Evolutionary conservation across 2,888 invertebrate species (phyloP), one percentile per base, ranked within the genome.

Genomic region (Aelia acuminata): DNA sequence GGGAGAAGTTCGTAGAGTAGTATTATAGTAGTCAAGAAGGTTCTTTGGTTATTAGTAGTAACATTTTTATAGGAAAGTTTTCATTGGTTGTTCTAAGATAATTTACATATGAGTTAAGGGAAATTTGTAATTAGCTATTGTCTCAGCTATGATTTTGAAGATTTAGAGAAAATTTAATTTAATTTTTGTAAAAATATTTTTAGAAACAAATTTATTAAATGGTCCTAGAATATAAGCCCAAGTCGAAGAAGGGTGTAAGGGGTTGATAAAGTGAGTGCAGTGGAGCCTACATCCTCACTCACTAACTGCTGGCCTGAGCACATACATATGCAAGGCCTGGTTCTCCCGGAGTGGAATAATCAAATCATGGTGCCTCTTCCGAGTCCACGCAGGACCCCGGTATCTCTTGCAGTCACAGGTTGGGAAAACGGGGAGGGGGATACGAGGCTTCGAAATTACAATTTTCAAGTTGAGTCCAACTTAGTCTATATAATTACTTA

Each of bases 281-380:
- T 70, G 20, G 63, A 35, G 63, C 63, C 35, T 20, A 18, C 35
- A 35, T 70, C 63, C 63, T 70, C 20, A 31, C 63, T 70, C 20
- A 31, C 63, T 70, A 70, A 70, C 63, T 70, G 63, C 63, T 70
- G 35, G 18, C 63, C 63, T 35, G 5, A 70, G 20, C 63, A 70
- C 63, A 70, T 70, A 35, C 63, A 70, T 70, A 70, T 70, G 63
- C 63, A 70, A 70, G 20, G 63, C 18, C 63, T 70, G 35, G 18
- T 70, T 70, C 63, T 70, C 63, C 20, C 63, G 35, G 63, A 70
- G 63, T 35, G 63, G 63, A 70, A 70, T 70, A 70, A 70, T 70
- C 63, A 70, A 35, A 70, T 70, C 63, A 70, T 35, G 63, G 63
- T 31, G 31, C 7, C 63, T 31, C 20, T 22, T 35, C 63, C 18